Evolutionary conservation across 2,113 vertebrate species (phyloP), one percentile per base, ranked within the genome.

Genomic region (Ammodytes marinus): DNA sequence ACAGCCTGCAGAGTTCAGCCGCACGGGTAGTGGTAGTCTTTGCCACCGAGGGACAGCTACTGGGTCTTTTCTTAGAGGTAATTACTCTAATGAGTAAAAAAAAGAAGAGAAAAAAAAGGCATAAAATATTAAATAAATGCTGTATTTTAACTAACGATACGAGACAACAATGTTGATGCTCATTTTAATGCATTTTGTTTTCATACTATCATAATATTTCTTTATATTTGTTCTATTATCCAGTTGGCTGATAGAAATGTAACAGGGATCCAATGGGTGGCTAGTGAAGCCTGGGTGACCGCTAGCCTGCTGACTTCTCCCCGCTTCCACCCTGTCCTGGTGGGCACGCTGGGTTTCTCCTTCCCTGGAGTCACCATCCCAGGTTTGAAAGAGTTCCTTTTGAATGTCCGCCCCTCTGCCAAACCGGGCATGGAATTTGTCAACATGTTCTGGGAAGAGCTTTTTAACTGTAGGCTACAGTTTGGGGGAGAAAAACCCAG

Each of bases 371-470:
- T 85, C 88, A 75, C 10, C 4, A 94, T 95, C 7, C 93, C 93
- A 0, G 91, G 90, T 8, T 86, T 95, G 14, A 85, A 90, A 74
- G 86, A 93, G 37, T 95, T 95, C 58, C 74, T 95, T 15, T 37
- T 94, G 15, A 92, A 69, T 52, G 69, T 95, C 3, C 88, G 42
- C 0, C 95, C 95, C 0, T 94, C 92, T 60, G 69, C 87, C 3
- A 40, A 77, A 60, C 79, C 91, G 12, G 88, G 89, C 3, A 93
- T 90, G 77, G 83, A 90, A 61, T 93, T 95, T 39, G 58, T 88
- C 42, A 95, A 94, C 64, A 92, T 93, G 86, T 94, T 95, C 83
- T 96, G 95, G 95, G 93, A 95, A 83, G 93, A 94, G 50, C 74
- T 94, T 63, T 96, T 96, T 83, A 83, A 65, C 50, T 96, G 95